phyloP scores from a whole-genome alignment of 2,797 vertebrate genomes.

The Masticophis lateralis region DNA sequence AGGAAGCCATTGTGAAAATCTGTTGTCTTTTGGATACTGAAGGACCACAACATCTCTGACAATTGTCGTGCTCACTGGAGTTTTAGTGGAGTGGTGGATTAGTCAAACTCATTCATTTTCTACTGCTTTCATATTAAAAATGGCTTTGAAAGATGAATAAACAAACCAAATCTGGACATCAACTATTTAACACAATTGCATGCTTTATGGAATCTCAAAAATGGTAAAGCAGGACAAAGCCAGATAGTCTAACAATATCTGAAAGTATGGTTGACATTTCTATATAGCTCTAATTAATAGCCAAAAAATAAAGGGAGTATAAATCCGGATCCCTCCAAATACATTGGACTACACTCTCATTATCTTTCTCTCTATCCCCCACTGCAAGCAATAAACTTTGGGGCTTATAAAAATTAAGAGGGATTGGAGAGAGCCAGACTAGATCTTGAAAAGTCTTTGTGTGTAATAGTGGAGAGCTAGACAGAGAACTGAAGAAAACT shows the following conservation, averaged over 20 bases:
- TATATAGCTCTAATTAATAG: neutral
- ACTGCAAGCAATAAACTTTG: neutral
- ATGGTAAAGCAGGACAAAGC: neutral
- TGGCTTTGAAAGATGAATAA: neutral
- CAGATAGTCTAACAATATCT: neutral
- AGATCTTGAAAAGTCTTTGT: neutral
- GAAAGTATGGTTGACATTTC: neutral
- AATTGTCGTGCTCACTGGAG: neutral
- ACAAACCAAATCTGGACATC: neutral
- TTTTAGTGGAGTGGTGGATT: neutral
- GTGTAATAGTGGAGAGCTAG: neutral
- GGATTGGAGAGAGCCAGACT: neutral
- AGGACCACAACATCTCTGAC: neutral
- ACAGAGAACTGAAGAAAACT: neutral
- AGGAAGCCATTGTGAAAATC: neutral
- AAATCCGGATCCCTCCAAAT: neutral
- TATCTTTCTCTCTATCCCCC: neutral
- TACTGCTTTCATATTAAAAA: neutral
- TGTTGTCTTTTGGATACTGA: neutral
- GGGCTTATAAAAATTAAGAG: neutral
- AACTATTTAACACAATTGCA: neutral
- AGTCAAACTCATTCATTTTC: neutral
- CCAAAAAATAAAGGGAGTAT: neutral
- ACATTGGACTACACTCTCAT: neutral
- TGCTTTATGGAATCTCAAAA: neutral